Evolutionary conservation across 2,113 vertebrate species (phyloP).

Genomic region (Paedocypris sp.): DNA sequence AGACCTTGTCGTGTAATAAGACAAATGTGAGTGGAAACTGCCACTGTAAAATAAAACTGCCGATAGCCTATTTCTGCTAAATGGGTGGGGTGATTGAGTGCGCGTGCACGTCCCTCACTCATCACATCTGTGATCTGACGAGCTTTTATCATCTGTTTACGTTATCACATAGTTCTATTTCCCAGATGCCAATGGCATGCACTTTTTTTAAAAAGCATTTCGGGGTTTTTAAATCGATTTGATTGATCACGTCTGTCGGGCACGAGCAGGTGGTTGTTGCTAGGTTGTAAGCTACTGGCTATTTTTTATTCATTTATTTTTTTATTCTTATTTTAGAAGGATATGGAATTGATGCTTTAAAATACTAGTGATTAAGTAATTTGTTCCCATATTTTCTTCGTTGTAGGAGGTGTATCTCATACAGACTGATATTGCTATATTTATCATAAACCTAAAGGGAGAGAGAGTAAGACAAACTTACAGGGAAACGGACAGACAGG

Average conservation of each 20-base stretch:
- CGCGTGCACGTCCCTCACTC: constrained; percentile 4
- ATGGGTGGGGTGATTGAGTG: constrained; percentile 60
- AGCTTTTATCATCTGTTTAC: not conserved
- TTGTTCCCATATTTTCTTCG: no score
- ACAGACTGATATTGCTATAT: no score
- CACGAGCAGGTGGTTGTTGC: not conserved
- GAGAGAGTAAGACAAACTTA: no score
- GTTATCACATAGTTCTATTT: not conserved
- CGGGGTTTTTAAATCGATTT: not conserved
- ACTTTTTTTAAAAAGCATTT: not conserved
- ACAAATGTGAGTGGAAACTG: not conserved
- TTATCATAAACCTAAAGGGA: no score
- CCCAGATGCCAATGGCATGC: not conserved
- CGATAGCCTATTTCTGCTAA: constrained; percentile 40
- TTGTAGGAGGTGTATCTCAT: no score
- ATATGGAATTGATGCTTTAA: no score
- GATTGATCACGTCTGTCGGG: not conserved
- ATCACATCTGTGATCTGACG: not conserved
- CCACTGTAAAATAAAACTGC: not conserved
- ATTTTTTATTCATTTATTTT: no score
- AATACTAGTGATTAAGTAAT: no score
- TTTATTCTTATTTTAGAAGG: no score
- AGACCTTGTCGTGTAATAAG: not conserved
- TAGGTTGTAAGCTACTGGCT: no score
- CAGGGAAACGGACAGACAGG: no score